A percentile compares a stretch with the other conserved stretches of the same genome.
phyloP scores from a whole-genome alignment of 37 sponge, comb jelly and placozoan genomes.

The Eunapius fragilis region DNA sequence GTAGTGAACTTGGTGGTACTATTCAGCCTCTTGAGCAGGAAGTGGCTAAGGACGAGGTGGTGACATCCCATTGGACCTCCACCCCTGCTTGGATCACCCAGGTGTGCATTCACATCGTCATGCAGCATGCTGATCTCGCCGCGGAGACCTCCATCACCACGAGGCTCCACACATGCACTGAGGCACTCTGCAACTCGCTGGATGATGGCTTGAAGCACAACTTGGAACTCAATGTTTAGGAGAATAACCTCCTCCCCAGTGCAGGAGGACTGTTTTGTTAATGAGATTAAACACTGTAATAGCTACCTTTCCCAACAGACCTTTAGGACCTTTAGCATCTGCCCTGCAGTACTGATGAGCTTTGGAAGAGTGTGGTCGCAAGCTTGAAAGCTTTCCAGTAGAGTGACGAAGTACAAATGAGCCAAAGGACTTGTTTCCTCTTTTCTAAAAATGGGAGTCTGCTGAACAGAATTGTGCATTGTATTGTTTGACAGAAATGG shows the following conservation, averaged over 20 bases:
- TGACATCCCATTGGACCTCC: constrained; percentile 71
- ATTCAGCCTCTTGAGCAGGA: constrained; percentile 56
- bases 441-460: not conserved
- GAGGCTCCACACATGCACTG: constrained; percentile 7
- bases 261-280: not conserved
- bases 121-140: constrained; percentile 1
- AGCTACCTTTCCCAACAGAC: not conserved
- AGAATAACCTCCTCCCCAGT: constrained; percentile 26
- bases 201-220: constrained; percentile 68
- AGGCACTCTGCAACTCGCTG: constrained; percentile 42
- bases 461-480: constrained; percentile 26
- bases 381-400: constrained; percentile 71
- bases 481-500: no score
- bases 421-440: constrained; percentile 29
- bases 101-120: not conserved
- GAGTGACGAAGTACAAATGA: constrained; percentile 82
- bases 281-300: not conserved
- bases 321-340: not conserved
- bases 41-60: constrained; percentile 52
- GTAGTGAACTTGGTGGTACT: constrained; percentile 50
- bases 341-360: constrained; percentile 5
- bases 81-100: constrained; percentile 57
- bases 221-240: constrained; percentile 83
- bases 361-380: constrained; percentile 5
- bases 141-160: not conserved